Percentiles rank a stretch among this genome's conserved stretches.
phyloP scores from a whole-genome alignment of 2,113 vertebrate species.

The Paraplagusia blochii region DNA sequence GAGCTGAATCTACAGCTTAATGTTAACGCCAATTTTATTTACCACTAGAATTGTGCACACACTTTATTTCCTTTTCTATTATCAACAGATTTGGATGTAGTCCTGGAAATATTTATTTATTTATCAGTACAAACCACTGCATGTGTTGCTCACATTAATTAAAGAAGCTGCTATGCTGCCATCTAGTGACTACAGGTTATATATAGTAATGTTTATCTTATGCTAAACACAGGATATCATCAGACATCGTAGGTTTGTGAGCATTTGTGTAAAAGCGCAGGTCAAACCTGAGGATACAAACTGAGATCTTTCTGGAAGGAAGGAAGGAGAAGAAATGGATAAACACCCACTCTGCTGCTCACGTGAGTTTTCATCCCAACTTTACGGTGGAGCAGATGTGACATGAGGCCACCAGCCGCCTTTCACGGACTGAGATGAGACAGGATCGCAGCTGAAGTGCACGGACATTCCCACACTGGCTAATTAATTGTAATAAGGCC shows the following conservation, averaged over 20 bases:
- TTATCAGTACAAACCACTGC: too few relatives aligned
- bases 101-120: too few relatives aligned
- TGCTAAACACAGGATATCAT: too few relatives aligned
- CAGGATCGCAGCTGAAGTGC: slow-evolving; percentile 64
- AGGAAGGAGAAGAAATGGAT: not conserved
- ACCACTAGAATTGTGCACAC: too few relatives aligned
- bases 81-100: too few relatives aligned
- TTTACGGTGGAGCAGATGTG: slow-evolving; percentile 57
- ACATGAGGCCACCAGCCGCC: slow-evolving; percentile 52
- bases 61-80: too few relatives aligned
- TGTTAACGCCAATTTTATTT: too few relatives aligned
- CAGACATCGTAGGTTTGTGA: not conserved
- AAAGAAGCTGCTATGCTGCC: too few relatives aligned
- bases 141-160: too few relatives aligned
- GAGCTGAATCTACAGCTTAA: too few relatives aligned
- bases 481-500: slow-evolving; percentile 75
- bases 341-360: slow-evolving; percentile 4
- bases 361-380: slow-evolving; percentile 45
- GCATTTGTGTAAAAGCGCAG: not conserved
- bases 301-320: slow-evolving; percentile 15
- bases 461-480: slow-evolving; percentile 66
- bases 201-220: too few relatives aligned
- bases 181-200: too few relatives aligned
- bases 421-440: slow-evolving; percentile 50
- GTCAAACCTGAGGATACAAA: slow-evolving; percentile 1